Evolutionary conservation across 2,888 invertebrate species (phyloP).

Genomic region (Hemistola chrysoprasaria): DNA sequence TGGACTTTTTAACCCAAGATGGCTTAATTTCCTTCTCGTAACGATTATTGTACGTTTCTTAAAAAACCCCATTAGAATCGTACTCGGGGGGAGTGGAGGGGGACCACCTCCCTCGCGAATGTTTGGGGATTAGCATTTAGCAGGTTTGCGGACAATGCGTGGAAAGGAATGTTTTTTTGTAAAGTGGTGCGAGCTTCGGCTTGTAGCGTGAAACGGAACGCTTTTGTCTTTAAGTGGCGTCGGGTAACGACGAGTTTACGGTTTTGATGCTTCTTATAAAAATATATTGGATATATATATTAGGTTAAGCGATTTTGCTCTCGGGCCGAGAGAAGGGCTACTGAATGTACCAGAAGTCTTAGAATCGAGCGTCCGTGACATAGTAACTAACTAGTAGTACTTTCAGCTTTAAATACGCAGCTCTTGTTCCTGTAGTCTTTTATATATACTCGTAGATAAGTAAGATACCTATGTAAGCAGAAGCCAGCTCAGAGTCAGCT

Average conservation of each 20-base stretch:
- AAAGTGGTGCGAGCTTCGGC: constrained; percentile 21
- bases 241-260: constrained; percentile 19
- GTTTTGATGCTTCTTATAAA: constrained; percentile 15
- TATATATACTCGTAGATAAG: too few relatives aligned
- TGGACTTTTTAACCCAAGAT: constrained; percentile 75
- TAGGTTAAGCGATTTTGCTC: too few relatives aligned
- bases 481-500: too few relatives aligned
- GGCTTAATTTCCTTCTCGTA: constrained; percentile 72
- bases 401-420: too few relatives aligned
- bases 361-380: too few relatives aligned
- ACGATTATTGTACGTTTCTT: constrained; percentile 61
- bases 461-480: too few relatives aligned
- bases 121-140: constrained; percentile 56
- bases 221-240: constrained; percentile 33
- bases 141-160: constrained; percentile 47
- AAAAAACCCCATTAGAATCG: constrained; percentile 65
- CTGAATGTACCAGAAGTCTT: too few relatives aligned
- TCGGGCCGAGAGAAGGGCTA: too few relatives aligned
- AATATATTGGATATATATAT: constrained; percentile 9
- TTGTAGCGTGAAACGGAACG: constrained; percentile 26
- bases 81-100: constrained; percentile 36
- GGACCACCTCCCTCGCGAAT: constrained; percentile 29
- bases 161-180: constrained; percentile 35
- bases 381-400: too few relatives aligned
- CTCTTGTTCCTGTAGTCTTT: too few relatives aligned